phyloP scores from a whole-genome alignment of 1,140 invertebrate species.

The Zaprionus gabonicus region DNA sequence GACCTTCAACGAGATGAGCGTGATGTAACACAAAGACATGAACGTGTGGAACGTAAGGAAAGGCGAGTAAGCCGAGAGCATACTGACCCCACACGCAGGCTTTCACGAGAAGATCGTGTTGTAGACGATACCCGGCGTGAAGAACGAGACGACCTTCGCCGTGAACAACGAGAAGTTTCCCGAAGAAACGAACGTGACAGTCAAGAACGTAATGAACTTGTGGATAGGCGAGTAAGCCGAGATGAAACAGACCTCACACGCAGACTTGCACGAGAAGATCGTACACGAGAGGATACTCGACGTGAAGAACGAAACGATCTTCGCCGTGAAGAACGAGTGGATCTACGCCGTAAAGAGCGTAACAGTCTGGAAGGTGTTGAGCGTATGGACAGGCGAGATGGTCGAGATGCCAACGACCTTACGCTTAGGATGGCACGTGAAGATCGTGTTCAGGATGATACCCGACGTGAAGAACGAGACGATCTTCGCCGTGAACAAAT shows the following conservation, averaged over 20 bases:
- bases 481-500: no score
- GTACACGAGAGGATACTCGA: no score
- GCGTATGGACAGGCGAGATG: background rate
- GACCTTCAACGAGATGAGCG: background rate
- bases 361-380: slow-evolving; percentile 2
- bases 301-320: background rate
- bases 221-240: background rate
- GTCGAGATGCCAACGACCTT: background rate
- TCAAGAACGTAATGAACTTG: background rate
- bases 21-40: background rate
- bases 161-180: background rate
- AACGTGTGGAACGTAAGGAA: background rate
- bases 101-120: slow-evolving; percentile 6
- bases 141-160: background rate
- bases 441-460: background rate
- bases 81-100: slow-evolving; percentile 1
- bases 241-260: background rate
- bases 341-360: background rate
- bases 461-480: background rate
- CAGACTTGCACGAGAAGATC: background rate
- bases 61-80: slow-evolving; percentile 11
- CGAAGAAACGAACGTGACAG: background rate
- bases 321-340: background rate
- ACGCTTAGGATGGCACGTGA: background rate
- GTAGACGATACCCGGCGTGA: background rate